A percentile compares a stretch with the other conserved stretches of the same genome.
These are phyloP conservation scores for Bruchidius siliquastri DNA, from an alignment of 2,888 invertebrate genomes.

Conservation along the genomic window DNA sequence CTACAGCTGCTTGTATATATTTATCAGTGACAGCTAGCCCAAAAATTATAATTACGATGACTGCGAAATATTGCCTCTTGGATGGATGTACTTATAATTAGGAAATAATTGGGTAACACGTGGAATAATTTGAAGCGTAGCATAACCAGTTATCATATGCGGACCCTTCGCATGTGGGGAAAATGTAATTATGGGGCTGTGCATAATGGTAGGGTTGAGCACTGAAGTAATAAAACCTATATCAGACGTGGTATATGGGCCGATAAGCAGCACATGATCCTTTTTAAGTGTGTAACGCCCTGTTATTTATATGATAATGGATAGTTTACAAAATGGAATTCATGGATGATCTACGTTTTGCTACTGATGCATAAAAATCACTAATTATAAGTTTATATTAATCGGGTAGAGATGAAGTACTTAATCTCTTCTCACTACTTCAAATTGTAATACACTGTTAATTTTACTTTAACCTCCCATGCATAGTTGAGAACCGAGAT, in stretches of 20 bases:
- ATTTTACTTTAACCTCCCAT: no score
- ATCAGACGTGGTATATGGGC: not conserved
- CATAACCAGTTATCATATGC: not conserved
- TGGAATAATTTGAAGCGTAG: not conserved
- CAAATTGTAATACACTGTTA: no score
- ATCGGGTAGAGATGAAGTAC: no score
- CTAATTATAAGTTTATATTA: no score
- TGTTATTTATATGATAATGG: no score
- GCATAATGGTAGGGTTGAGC: not conserved
- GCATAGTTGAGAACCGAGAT: no score
- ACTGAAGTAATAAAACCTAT: not conserved
- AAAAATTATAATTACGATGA: not conserved
- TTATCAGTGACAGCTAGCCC: not conserved
- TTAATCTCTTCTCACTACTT: no score
- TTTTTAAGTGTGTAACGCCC: no score
- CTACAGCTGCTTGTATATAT: not conserved
- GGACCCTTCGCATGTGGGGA: not conserved
- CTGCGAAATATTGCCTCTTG: not conserved
- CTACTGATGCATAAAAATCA: no score
- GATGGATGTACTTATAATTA: not conserved
- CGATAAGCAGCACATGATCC: not conserved
- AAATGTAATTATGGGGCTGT: not conserved
- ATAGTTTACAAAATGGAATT: no score
- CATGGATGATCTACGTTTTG: no score
- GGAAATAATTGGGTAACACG: not conserved